These are phyloP conservation scores for Bellardia bayeri DNA, from an alignment of 2,888 invertebrate genomes.

Conservation along the genomic window DNA sequence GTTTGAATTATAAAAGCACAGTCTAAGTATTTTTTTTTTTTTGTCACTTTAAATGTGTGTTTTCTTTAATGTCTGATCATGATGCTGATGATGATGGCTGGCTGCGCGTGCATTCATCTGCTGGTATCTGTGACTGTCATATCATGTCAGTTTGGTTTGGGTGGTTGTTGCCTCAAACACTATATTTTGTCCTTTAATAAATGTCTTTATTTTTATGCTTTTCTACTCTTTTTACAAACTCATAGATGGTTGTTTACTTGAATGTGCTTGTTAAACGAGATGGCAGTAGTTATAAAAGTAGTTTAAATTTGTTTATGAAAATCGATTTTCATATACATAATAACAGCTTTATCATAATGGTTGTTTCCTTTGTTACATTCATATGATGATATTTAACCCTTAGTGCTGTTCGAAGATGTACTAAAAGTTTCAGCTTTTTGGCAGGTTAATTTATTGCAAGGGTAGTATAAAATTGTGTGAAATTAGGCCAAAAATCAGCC, in stretches of 20 bases:
- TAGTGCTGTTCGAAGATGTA: neutral
- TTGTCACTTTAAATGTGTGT: neutral
- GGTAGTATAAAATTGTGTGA: no score
- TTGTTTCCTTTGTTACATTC: constrained; percentile 8
- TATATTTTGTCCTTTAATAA: neutral
- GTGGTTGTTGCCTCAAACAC: constrained; percentile 1
- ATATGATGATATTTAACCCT: neutral
- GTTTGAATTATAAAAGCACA: constrained; percentile 22
- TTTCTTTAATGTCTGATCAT: constrained; percentile 59
- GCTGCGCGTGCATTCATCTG: constrained; percentile 16
- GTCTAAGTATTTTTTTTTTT: neutral
- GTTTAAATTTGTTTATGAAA: constrained; percentile 52
- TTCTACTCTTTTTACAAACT: neutral
- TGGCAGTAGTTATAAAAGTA: constrained; percentile 13
- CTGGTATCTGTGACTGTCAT: constrained; percentile 27
- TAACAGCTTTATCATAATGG: constrained; percentile 14
- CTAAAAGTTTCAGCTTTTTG: neutral
- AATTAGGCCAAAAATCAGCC: no score
- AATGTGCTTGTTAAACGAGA: constrained; percentile 13
- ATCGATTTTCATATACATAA: constrained; percentile 51
- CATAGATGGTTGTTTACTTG: constrained; percentile 1
- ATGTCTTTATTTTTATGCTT: constrained; percentile 23
- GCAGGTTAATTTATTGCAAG: no score
- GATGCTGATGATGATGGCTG: constrained; percentile 50
- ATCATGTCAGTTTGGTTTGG: neutral